Percentiles rank a stretch among this genome's conserved stretches.
phyloP scores from a whole-genome alignment of 1,140 invertebrate genomes.

The Cyclina sinensis region DNA sequence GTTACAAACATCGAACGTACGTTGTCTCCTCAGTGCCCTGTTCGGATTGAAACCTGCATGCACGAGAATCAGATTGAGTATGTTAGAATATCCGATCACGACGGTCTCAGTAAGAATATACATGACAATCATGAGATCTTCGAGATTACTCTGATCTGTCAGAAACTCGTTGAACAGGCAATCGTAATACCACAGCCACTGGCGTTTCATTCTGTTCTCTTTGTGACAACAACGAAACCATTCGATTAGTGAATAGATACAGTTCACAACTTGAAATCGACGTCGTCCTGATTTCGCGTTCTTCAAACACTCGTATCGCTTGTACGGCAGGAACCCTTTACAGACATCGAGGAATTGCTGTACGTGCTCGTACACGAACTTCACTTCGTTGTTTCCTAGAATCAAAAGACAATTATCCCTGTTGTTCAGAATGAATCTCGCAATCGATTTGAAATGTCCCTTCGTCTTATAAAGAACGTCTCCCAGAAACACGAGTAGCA shows the following conservation, averaged over 20 bases:
- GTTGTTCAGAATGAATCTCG: not conserved
- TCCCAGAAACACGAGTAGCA: conserved; percentile 9
- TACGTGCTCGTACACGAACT: conserved; percentile 15
- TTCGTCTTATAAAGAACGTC: conserved; percentile 1
- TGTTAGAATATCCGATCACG: not conserved
- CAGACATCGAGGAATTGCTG: not conserved
- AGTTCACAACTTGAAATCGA: not conserved
- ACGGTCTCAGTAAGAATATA: conserved; percentile 7
- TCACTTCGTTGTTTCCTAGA: conserved; percentile 21
- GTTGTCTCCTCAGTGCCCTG: not conserved
- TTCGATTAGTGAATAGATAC: not conserved
- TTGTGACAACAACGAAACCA: not conserved
- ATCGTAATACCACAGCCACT: not conserved
- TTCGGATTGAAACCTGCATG: not conserved
- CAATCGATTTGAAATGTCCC: conserved; percentile 16
- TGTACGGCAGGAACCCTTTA: not conserved
- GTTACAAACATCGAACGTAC: not conserved
- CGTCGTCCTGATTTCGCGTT: not conserved
- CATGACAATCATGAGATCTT: conserved; percentile 1
- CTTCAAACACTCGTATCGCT: not conserved
- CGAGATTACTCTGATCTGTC: not conserved
- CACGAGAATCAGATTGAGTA: not conserved
- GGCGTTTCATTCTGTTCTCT: not conserved
- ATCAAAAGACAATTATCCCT: not conserved
- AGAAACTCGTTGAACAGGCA: not conserved